Percentiles rank a stretch among this genome's conserved stretches.
These are phyloP conservation scores for Aphodius granarius DNA, from an alignment of 2,888 invertebrate genomes.

Conservation along the genomic window DNA sequence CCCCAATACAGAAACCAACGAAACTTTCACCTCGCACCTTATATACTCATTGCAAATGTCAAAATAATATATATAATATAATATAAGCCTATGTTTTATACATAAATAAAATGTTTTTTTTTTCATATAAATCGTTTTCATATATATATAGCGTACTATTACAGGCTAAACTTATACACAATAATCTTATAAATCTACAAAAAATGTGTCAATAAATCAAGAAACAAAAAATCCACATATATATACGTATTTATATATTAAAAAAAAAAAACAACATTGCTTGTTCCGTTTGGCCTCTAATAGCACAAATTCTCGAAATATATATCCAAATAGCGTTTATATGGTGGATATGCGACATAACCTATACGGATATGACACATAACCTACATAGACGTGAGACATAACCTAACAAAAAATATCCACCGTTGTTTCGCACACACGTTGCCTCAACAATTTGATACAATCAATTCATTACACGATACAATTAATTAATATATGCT, in stretches of 20 bases:
- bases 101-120: slow-evolving; percentile 14
- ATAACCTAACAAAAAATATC: slow-evolving; percentile 30
- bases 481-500: slow-evolving; percentile 48
- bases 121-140: background rate
- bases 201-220: background rate
- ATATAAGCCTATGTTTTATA: slow-evolving; percentile 28
- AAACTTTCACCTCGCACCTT: background rate
- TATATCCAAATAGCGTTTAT: slow-evolving; percentile 10
- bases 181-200: background rate
- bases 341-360: background rate
- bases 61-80: slow-evolving; percentile 24
- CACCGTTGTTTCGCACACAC: slow-evolving; percentile 45
- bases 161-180: slow-evolving; percentile 22
- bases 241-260: background rate
- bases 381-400: background rate
- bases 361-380: background rate
- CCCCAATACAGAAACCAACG: background rate
- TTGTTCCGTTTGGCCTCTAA: slow-evolving; percentile 25
- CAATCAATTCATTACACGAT: background rate
- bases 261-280: slow-evolving; percentile 15
- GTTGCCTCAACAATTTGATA: slow-evolving; percentile 41
- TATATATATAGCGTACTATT: slow-evolving; percentile 23
- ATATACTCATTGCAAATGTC: slow-evolving; percentile 18
- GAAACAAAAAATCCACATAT: background rate
- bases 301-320: slow-evolving; percentile 22